Conservation (phyloP, 2,113 vertebrate species). For the Eublepharis macularius region DNA sequence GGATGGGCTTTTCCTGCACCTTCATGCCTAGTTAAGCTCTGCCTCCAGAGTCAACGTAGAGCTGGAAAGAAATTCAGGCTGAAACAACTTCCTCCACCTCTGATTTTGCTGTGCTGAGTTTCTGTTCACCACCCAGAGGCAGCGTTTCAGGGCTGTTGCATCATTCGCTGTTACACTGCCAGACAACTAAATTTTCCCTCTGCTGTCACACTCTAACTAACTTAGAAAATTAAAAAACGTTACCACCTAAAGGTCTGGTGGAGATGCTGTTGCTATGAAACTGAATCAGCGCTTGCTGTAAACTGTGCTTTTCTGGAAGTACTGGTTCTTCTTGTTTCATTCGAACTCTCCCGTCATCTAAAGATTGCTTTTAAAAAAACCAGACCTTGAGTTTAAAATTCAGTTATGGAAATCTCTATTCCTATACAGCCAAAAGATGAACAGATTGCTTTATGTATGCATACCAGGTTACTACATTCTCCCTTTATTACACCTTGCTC, state of each 20-base stretch:
- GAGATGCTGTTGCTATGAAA: not conserved
- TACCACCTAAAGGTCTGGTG: not conserved
- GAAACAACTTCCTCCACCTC: not conserved
- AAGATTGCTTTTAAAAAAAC: not conserved
- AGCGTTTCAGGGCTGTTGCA: not conserved
- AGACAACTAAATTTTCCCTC: not conserved
- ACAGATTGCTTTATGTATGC: not conserved
- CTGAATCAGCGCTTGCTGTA: not conserved
- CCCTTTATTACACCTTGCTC: not conserved
- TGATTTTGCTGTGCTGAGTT: not conserved
- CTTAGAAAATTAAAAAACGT: not conserved
- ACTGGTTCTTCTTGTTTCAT: not conserved
- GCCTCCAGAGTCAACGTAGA: not conserved
- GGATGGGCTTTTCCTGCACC: not conserved
- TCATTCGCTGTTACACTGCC: not conserved
- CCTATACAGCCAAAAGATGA: not conserved
- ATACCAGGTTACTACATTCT: not conserved
- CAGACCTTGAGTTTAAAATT: not conserved
- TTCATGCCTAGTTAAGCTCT: not conserved
- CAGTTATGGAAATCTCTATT: not conserved
- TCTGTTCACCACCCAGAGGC: not conserved
- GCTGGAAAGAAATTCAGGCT: not conserved
- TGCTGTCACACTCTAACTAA: not conserved
- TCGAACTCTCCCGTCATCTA: no score
- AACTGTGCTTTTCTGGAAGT: not conserved